Percentiles rank a stretch among this genome's conserved stretches.
These are phyloP conservation scores for Teleogryllus oceanicus DNA, from an alignment of 2,888 invertebrate species.

Conservation along the genomic window DNA sequence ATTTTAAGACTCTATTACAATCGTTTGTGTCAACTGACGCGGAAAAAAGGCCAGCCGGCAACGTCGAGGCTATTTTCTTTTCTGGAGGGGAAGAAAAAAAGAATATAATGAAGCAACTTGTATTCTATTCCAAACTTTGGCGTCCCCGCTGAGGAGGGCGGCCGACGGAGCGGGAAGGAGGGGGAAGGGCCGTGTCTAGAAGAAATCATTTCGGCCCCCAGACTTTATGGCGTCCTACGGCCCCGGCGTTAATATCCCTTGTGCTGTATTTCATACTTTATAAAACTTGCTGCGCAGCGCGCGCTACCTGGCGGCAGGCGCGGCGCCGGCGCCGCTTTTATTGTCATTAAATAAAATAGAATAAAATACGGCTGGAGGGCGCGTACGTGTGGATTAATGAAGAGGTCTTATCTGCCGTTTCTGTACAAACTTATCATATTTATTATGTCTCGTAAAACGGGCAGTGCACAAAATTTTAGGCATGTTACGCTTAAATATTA, in stretches of 20 bases:
- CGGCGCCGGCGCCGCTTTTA: background rate
- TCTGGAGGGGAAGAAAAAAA: background rate
- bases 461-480: background rate
- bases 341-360: slow-evolving; percentile 11
- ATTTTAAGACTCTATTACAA: slow-evolving; percentile 18
- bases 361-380: background rate
- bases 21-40: slow-evolving; percentile 18
- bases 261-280: slow-evolving; percentile 9
- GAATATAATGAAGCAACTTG: slow-evolving; percentile 11
- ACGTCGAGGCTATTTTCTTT: slow-evolving; percentile 8
- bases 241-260: background rate
- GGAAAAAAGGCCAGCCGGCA: background rate
- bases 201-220: slow-evolving; percentile 8
- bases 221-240: background rate
- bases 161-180: background rate
- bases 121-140: slow-evolving; percentile 10
- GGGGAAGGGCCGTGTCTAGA: background rate
- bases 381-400: background rate
- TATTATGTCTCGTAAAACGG: slow-evolving; percentile 18
- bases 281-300: background rate
- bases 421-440: background rate
- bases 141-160: background rate
- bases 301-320: background rate
- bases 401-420: background rate
- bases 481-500: slow-evolving; percentile 1